A percentile compares a stretch with the other conserved stretches of the same genome.
Evolutionary conservation across 2,113 vertebrate species (phyloP).

Genomic region (Erpornis zantholeuca): DNA sequence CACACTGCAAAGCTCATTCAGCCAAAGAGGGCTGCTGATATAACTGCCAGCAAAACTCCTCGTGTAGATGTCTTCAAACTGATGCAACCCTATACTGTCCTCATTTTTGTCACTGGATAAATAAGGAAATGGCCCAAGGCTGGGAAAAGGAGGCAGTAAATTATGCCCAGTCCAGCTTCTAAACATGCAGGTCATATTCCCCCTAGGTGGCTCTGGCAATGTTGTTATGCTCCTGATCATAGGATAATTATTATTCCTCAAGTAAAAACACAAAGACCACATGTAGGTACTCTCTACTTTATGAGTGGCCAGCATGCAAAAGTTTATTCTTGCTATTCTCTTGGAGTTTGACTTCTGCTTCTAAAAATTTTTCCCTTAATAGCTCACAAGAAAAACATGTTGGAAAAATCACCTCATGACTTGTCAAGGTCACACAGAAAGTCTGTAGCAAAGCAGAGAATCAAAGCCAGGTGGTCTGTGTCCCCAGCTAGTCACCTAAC

Average conservation of each 20-base stretch:
- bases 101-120: neutral
- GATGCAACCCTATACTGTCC: neutral
- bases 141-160: neutral
- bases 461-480: neutral
- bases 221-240: neutral
- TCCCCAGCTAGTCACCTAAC: neutral
- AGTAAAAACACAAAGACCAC: neutral
- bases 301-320: neutral
- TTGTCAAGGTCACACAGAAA: neutral
- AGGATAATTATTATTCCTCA: neutral
- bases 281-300: neutral
- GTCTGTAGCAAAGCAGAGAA: neutral
- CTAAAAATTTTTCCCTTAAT: neutral
- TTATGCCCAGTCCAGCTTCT: neutral
- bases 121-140: neutral
- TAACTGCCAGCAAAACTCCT: neutral
- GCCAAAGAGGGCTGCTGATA: neutral
- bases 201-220: neutral
- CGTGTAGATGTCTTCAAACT: neutral
- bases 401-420: neutral
- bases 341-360: neutral
- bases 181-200: neutral
- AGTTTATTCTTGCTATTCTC: neutral
- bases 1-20: neutral
- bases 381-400: neutral